Evolutionary conservation across 2,888 invertebrate species (phyloP).

Genomic region (Macrosiphum euphorbiae): DNA sequence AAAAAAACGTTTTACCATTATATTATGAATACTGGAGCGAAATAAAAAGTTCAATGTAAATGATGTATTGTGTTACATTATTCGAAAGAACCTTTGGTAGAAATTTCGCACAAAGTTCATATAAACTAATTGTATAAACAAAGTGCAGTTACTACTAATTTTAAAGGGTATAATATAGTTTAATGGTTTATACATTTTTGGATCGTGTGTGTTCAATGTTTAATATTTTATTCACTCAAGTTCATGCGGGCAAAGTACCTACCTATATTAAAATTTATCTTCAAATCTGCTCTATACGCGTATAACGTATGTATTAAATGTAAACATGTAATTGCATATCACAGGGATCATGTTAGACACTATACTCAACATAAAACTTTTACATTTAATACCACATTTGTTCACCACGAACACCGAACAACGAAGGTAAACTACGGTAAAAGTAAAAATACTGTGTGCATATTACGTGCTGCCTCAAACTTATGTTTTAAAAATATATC

Average conservation of each 20-base stretch:
- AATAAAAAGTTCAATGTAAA: background rate
- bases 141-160: background rate
- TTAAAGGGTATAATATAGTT: background rate
- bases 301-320: background rate
- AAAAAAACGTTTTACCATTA: background rate
- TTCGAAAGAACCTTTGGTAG: background rate
- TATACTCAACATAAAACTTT: background rate
- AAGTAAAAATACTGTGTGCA: background rate
- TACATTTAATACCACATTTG: background rate
- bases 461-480: background rate
- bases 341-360: background rate
- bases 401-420: background rate
- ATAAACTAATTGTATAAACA: background rate
- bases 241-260: background rate
- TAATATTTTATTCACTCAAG: background rate
- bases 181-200: background rate
- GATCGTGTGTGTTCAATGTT: background rate
- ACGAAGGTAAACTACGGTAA: background rate
- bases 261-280: background rate
- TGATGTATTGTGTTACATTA: background rate
- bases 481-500: background rate
- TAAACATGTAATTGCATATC: background rate
- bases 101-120: background rate
- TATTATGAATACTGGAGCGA: background rate
- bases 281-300: background rate